These are phyloP conservation scores for Sycophaga agraensis DNA, from an alignment of 1,140 invertebrate genomes.

Conservation along the genomic window DNA sequence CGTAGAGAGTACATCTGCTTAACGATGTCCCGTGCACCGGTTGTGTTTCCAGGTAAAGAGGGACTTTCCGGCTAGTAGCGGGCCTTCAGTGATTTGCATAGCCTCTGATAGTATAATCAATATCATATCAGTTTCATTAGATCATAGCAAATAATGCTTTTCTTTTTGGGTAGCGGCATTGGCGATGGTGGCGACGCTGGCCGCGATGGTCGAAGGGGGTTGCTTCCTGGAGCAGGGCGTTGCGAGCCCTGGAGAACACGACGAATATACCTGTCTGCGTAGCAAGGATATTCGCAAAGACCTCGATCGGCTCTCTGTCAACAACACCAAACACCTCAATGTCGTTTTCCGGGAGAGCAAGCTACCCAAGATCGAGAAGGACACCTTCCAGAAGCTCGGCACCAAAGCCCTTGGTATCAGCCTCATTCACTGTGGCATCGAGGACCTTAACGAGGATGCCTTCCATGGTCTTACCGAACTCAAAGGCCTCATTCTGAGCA, in stretches of 20 bases:
- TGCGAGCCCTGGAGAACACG: constrained; percentile 8
- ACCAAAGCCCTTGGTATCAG: constrained; percentile 19
- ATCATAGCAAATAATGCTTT: too few species aligned
- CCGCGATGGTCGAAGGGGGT: background rate
- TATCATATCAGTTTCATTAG: too few species aligned
- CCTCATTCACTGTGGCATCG: constrained; percentile 10
- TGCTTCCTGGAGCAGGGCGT: constrained; percentile 16
- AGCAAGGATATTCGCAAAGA: constrained; percentile 12
- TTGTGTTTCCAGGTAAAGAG: constrained; percentile 21
- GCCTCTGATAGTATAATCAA: too few species aligned
- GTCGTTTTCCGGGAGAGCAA: constrained; percentile 2
- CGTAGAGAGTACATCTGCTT: background rate
- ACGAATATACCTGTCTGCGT: constrained; percentile 19
- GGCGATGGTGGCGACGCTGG: too few species aligned
- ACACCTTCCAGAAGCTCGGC: constrained; percentile 4
- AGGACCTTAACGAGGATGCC: constrained; percentile 1
- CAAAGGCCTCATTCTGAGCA: constrained; percentile 11
- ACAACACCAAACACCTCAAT: constrained; percentile 12
- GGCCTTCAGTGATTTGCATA: too few species aligned
- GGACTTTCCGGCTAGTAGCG: too few species aligned
- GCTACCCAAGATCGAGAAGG: background rate
- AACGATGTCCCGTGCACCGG: constrained; percentile 7
- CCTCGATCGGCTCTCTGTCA: background rate
- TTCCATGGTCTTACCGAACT: constrained; percentile 10
- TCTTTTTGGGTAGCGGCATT: too few species aligned